Evolutionary conservation across 2,888 invertebrate genomes (phyloP).

Genomic region (Peribatodes rhomboidaria): DNA sequence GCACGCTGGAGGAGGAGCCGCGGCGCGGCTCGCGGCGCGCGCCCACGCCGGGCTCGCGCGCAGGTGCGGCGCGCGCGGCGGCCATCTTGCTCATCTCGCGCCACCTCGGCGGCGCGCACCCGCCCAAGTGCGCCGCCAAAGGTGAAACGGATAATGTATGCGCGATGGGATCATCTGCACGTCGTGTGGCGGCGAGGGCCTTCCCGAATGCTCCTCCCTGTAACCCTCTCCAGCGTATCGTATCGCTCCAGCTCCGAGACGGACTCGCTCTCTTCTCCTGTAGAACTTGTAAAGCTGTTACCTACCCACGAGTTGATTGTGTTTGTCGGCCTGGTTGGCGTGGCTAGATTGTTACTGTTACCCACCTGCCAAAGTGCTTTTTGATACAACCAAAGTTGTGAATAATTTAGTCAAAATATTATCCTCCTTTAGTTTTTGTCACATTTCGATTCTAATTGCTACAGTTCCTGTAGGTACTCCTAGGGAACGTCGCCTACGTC

Average conservation of each 20-base stretch:
- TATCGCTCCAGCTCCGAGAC: neutral
- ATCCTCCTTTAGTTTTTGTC: neutral
- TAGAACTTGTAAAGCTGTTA: neutral
- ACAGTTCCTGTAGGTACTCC: too few relatives aligned
- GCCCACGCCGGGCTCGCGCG: constrained; percentile 92
- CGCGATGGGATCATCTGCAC: constrained; percentile 81
- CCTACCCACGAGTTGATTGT: neutral
- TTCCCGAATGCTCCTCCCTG: constrained; percentile 51
- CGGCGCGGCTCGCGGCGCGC: constrained; percentile 87
- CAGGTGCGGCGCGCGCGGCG: constrained; percentile 97
- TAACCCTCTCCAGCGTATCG: neutral
- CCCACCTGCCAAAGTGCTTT: neutral
- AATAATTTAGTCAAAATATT: too few relatives aligned
- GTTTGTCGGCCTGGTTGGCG: neutral
- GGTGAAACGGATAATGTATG: constrained; percentile 87
- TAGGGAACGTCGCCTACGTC: too few relatives aligned
- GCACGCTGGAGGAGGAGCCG: constrained; percentile 73
- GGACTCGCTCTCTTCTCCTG: neutral
- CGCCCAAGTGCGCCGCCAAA: constrained; percentile 86
- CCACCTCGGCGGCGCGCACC: constrained; percentile 89
- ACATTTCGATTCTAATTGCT: neutral
- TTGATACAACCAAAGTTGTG: neutral
- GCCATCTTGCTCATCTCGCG: constrained; percentile 98
- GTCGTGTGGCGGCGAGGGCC: constrained; percentile 65
- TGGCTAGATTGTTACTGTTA: neutral